Evolutionary conservation across 2,113 vertebrate species (phyloP), one percentile per base, ranked within the genome.

Genomic region (Dascyllus trimaculatus): DNA sequence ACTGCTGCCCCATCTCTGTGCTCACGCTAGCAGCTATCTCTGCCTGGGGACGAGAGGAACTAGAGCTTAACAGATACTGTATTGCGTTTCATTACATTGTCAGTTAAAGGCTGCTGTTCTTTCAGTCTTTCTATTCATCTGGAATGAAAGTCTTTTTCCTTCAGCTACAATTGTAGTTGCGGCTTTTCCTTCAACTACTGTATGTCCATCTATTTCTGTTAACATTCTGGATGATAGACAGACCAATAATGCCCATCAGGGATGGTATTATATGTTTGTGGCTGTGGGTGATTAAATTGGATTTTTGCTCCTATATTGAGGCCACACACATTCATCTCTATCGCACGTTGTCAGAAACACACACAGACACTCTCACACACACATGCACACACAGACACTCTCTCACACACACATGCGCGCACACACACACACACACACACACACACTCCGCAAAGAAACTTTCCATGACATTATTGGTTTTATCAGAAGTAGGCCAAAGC

Each of bases 401-500:
- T 43, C 21, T 29, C 25, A 49, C 75, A 59, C 53, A 21, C 32
- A 10, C 56, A 61, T 15, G 51, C 58, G 53, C 45, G 64, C 25
- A 25, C 21, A 40, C n/a, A 46, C 60, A 71, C 49, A 29, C 70
- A 45, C 64, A 29, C 52, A 70, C 70, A 67, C 25, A 49, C 75
- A 59, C 53, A 21, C 32, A 10, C 56, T 40, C 52, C 40, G 57
- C 71, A 69, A 64, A 62, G 71, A 71, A 70, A 88, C 80, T 89
- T 90, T 88, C 83, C 61, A 75, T 89, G 82, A 84, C 80, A 84
- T 86, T 90, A 87, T 87, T 86, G 90, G 81, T 81, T 88, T 89
- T 73, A 89, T 85, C 82, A 90, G 82, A 93, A 90, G 78, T 92
- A 88, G 90, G 92, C 75, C 91, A 90, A 75, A 88, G 86, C 84